Conservation (phyloP, 2,797 vertebrate genomes). For the Cephalopachus bancanus region DNA sequence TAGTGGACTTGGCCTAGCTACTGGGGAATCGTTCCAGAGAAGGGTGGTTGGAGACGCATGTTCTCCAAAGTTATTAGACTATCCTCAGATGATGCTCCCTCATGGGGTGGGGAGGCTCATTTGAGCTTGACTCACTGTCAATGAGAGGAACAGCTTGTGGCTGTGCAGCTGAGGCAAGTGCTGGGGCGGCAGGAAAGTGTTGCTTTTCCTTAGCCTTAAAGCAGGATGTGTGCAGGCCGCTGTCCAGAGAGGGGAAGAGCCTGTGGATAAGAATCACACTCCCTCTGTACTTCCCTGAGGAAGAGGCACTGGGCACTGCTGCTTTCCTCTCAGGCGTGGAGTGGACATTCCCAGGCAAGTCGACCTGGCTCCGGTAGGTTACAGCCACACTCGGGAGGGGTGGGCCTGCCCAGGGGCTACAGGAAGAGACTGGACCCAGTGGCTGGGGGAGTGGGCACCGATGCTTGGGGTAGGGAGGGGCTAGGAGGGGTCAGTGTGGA, state of each 20-base stretch:
- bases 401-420: neutral
- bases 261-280: neutral
- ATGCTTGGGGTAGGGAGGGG: neutral
- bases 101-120: neutral
- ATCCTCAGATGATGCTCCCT: neutral
- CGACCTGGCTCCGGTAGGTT: neutral
- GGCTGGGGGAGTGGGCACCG: neutral
- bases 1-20: neutral
- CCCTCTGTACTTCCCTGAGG: neutral
- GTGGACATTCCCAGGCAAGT: neutral
- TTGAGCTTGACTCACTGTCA: neutral
- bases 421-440: neutral
- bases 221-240: slow-evolving; percentile 43
- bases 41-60: neutral
- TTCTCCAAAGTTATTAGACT: neutral
- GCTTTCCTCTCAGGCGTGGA: neutral
- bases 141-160: neutral
- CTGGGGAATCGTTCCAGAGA: neutral
- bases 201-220: neutral
- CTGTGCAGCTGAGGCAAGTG: neutral
- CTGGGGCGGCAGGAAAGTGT: neutral
- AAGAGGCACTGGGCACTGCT: neutral
- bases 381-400: neutral
- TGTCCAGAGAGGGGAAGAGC: neutral
- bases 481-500: neutral